These are phyloP conservation scores for Irena cyanogastra DNA, from an alignment of 2,113 vertebrate genomes.

Conservation along the genomic window DNA sequence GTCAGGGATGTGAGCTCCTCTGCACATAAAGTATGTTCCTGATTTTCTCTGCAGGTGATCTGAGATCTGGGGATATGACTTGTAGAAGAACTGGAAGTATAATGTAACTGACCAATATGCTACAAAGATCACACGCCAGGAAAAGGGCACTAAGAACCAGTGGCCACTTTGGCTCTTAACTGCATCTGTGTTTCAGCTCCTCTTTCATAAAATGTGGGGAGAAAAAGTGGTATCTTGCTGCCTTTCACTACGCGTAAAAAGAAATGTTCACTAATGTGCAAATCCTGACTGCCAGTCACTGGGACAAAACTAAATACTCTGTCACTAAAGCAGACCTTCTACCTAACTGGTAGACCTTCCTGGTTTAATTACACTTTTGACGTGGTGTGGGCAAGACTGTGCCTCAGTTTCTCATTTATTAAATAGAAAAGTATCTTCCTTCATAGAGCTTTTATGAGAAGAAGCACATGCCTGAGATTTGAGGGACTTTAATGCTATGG, in stretches of 20 bases:
- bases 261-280: background rate
- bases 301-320: background rate
- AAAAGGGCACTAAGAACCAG: background rate
- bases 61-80: background rate
- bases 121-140: background rate
- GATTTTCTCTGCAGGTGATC: background rate
- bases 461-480: background rate
- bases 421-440: background rate
- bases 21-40: background rate
- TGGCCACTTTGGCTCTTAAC: background rate
- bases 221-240: accelerated
- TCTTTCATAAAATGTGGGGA: background rate
- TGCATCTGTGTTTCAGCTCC: background rate
- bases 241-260: background rate
- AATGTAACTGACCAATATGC: background rate
- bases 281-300: background rate
- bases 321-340: background rate
- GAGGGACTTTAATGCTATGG: background rate
- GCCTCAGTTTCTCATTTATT: background rate
- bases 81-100: background rate
- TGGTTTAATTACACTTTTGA: background rate
- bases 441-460: background rate
- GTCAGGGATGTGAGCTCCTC: background rate
- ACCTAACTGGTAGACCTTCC: background rate
- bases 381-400: background rate